These are phyloP conservation scores for Drosophila takahashii DNA, from an alignment of 1,140 invertebrate species.

Conservation along the genomic window DNA sequence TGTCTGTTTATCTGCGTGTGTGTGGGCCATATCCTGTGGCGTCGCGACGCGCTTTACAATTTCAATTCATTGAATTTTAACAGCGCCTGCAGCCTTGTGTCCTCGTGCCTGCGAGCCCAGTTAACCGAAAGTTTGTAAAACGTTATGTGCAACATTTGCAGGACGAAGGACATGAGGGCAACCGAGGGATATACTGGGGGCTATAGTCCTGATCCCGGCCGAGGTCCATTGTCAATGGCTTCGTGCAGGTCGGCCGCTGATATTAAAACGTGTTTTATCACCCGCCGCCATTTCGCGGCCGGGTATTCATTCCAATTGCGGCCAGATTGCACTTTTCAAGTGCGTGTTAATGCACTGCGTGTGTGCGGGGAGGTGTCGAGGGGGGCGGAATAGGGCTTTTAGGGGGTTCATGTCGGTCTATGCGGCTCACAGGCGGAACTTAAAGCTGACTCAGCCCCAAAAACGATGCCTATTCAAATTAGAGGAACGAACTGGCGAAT, in stretches of 20 bases:
- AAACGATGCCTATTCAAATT: constrained; percentile 52
- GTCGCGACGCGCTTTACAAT: constrained; percentile 74
- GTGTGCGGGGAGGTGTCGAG: constrained; percentile 6
- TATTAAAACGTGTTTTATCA: constrained; percentile 84
- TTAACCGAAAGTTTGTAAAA: constrained; percentile 77
- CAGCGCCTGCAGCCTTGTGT: constrained; percentile 61
- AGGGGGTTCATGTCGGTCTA: background rate
- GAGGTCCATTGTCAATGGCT: constrained; percentile 56
- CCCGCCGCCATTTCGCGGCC: constrained; percentile 82
- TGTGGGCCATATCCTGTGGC: constrained; percentile 53
- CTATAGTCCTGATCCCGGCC: constrained; percentile 35
- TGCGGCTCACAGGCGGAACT: constrained; percentile 17
- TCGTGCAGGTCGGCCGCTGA: constrained; percentile 52
- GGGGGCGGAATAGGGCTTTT: constrained; percentile 15
- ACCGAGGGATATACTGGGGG: constrained; percentile 14
- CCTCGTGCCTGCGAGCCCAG: constrained; percentile 29
- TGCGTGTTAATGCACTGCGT: constrained; percentile 79
- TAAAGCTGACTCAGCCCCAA: constrained; percentile 48
- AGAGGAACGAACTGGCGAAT: constrained; percentile 48
- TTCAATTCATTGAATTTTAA: constrained; percentile 84
- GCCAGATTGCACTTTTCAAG: constrained; percentile 81
- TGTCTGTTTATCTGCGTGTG: constrained; percentile 24
- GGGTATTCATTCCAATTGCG: constrained; percentile 80
- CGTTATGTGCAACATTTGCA: constrained; percentile 77
- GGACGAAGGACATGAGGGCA: constrained; percentile 5